phyloP scores from a whole-genome alignment of 2,797 vertebrate genomes.

The Spheniscus humboldti region DNA sequence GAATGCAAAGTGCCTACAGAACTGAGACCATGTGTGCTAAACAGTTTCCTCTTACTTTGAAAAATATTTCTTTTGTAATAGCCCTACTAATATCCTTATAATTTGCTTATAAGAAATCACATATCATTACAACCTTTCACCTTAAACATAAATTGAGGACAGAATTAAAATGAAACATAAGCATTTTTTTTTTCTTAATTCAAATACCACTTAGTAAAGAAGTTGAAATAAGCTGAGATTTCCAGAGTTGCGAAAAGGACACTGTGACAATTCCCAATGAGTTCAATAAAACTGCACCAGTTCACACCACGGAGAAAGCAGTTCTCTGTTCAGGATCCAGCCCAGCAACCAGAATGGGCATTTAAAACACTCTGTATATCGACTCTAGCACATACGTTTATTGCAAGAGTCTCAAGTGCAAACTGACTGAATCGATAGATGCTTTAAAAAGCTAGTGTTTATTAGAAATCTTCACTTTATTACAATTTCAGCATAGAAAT shows the following conservation, averaged over 20 bases:
- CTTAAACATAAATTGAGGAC: not conserved
- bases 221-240: not conserved
- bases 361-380: not conserved
- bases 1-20: not conserved
- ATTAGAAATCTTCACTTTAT: not conserved
- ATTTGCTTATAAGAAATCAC: not conserved
- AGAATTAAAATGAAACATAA: not conserved
- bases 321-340: not conserved
- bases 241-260: not conserved
- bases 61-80: not conserved
- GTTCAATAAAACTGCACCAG: not conserved
- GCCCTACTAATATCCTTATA: not conserved
- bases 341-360: not conserved
- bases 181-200: not conserved
- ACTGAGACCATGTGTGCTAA: not conserved
- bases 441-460: not conserved
- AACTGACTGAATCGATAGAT: not conserved
- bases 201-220: not conserved
- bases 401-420: not conserved
- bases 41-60: not conserved
- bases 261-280: not conserved
- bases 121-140: not conserved
- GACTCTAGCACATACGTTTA: rapidly evolving
- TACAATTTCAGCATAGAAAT: not conserved
- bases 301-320: not conserved